Percentiles rank a stretch among this genome's conserved stretches.
Conservation (phyloP, 2,113 vertebrate genomes). For the Oncorhynchus clarkii region DNA sequence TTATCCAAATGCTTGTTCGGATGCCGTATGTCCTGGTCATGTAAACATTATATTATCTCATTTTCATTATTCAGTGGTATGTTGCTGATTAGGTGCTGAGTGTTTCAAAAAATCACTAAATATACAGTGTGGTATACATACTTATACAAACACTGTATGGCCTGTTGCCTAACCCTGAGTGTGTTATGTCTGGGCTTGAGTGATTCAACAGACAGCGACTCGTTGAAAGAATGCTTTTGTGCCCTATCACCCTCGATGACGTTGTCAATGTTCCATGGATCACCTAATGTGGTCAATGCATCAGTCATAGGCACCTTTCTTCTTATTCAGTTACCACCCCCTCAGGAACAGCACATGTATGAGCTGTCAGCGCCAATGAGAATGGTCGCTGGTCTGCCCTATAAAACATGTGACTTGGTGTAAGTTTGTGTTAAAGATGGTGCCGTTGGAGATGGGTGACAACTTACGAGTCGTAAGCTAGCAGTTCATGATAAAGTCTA, state of each 20-base stretch:
- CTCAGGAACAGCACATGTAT: constrained; percentile 50
- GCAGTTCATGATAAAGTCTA: too few species aligned
- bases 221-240: constrained; percentile 36
- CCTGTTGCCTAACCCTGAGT: neutral
- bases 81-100: constrained; percentile 15
- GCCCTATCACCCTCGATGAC: constrained; percentile 5
- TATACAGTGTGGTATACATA: constrained; percentile 4
- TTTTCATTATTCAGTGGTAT: constrained; percentile 24
- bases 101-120: constrained; percentile 25
- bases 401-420: constrained; percentile 53
- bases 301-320: constrained; percentile 42
- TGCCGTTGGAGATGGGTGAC: too few species aligned
- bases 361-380: constrained; percentile 53
- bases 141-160: constrained; percentile 8
- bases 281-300: constrained; percentile 40
- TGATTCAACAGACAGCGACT: constrained; percentile 18
- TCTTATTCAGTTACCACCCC: constrained; percentile 33
- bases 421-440: too few species aligned
- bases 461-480: too few species aligned
- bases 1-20: constrained; percentile 38
- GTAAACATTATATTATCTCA: constrained; percentile 52
- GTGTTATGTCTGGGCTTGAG: constrained; percentile 12
- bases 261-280: constrained; percentile 46
- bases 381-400: constrained; percentile 39
- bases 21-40: constrained; percentile 33